Conservation (phyloP, 2,113 vertebrate species). For the Anguilla rostrata region DNA sequence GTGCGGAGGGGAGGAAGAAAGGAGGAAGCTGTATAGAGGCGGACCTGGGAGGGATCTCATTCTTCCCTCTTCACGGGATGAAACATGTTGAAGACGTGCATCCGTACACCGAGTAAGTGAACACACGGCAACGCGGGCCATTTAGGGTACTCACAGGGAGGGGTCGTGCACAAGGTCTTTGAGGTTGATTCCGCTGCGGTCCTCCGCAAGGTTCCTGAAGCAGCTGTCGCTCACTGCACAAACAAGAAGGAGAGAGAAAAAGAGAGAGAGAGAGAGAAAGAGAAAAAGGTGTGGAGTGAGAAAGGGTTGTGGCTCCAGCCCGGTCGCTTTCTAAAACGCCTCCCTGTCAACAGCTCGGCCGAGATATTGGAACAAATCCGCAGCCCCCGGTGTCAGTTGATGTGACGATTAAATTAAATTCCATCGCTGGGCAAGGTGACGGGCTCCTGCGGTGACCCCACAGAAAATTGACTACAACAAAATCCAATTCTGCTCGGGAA, state of each 20-base stretch:
- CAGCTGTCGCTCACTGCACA: conserved; percentile 97
- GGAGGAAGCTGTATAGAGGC: no score
- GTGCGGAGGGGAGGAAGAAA: no score
- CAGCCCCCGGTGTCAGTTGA: not conserved
- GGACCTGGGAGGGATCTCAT: no score
- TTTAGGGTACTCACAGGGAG: conserved; percentile 85
- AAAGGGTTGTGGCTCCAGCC: not conserved
- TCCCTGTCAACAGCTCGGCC: not conserved
- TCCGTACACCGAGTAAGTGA: no score
- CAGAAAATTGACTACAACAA: not conserved
- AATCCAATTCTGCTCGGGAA: not conserved
- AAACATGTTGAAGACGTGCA: no score
- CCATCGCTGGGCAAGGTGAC: not conserved
- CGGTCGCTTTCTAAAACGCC: not conserved
- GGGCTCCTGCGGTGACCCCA: not conserved
- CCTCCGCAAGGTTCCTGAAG: conserved; percentile 95
- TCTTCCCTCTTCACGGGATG: no score
- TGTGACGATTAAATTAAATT: not conserved
- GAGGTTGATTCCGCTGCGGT: conserved; percentile 96
- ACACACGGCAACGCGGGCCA: no score
- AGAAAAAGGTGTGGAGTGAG: not conserved
- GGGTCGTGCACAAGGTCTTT: conserved; percentile 98
- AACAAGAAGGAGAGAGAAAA: conserved; percentile 38
- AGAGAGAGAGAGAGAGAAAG: conserved; percentile 26
- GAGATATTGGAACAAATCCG: not conserved